These are phyloP conservation scores for Toxotes chatareus DNA, from an alignment of 2,113 vertebrate species.

Conservation along the genomic window DNA sequence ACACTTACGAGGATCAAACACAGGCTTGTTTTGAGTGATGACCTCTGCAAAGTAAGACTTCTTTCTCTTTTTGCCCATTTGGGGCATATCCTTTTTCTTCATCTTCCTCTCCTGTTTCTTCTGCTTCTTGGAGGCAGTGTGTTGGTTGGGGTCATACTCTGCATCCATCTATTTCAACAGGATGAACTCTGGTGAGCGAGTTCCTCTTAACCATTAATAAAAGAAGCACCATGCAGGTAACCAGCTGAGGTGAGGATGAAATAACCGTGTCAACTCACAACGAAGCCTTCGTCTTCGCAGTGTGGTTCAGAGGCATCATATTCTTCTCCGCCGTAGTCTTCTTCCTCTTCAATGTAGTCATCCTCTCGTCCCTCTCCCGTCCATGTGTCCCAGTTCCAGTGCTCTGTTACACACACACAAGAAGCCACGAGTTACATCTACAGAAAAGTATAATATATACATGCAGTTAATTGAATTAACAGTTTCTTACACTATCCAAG, in stretches of 20 bases:
- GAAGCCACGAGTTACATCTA: neutral
- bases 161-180: constrained; percentile 89
- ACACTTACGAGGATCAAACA: constrained; percentile 89
- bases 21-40: constrained; percentile 83
- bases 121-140: constrained; percentile 75
- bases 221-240: too few relatives aligned
- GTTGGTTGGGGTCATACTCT: constrained; percentile 88
- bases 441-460: neutral
- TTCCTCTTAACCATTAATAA: neutral
- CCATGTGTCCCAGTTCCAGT: constrained; percentile 94
- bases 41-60: constrained; percentile 87
- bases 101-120: constrained; percentile 79
- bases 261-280: constrained; percentile 71
- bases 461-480: neutral
- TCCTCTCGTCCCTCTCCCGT: constrained; percentile 75
- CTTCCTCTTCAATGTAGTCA: constrained; percentile 12
- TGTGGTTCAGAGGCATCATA: constrained; percentile 63
- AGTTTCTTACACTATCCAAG: neutral
- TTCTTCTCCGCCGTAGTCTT: constrained; percentile 45
- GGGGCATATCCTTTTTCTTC: constrained; percentile 76
- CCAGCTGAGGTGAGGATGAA: neutral
- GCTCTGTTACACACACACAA: constrained; percentile 75
- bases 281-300: constrained; percentile 90
- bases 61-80: constrained; percentile 85
- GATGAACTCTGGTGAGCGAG: neutral